These are phyloP conservation scores for Cebidichthys violaceus DNA, from an alignment of 2,113 vertebrate species.

Conservation along the genomic window DNA sequence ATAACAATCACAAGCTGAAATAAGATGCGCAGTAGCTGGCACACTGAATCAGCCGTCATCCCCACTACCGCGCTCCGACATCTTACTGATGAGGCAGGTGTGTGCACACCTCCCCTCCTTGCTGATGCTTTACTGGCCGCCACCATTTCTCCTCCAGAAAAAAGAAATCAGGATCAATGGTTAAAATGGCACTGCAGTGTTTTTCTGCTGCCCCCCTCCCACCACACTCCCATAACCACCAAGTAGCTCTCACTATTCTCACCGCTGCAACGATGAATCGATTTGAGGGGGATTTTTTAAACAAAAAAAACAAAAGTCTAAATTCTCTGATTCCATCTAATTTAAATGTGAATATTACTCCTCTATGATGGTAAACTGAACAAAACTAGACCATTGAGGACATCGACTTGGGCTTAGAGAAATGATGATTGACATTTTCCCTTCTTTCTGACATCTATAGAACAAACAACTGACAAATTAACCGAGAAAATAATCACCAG, in stretches of 20 bases:
- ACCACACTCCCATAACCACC: background rate
- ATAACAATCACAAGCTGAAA: constrained; percentile 41
- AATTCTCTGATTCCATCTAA: background rate
- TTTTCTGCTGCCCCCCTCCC: constrained; percentile 3
- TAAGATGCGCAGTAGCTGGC: constrained; percentile 55
- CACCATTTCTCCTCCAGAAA: constrained; percentile 23
- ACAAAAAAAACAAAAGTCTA: background rate
- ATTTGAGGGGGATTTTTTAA: background rate
- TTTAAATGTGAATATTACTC: background rate
- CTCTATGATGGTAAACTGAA: background rate
- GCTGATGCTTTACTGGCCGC: background rate
- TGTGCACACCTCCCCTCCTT: constrained; percentile 22
- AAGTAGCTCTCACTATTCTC: background rate
- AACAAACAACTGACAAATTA: background rate
- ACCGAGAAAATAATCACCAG: background rate
- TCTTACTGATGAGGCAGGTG: constrained; percentile 45
- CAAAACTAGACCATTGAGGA: background rate
- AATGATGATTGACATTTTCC: background rate
- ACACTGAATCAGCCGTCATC: constrained; percentile 48
- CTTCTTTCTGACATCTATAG: background rate
- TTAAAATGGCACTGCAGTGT: constrained; percentile 40
- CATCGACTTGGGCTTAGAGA: background rate
- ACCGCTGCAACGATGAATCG: background rate
- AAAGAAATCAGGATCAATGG: constrained; percentile 25
- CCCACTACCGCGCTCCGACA: constrained; percentile 36